phyloP scores from a whole-genome alignment of 2,888 invertebrate genomes.

The Pasiphila rectangulata region DNA sequence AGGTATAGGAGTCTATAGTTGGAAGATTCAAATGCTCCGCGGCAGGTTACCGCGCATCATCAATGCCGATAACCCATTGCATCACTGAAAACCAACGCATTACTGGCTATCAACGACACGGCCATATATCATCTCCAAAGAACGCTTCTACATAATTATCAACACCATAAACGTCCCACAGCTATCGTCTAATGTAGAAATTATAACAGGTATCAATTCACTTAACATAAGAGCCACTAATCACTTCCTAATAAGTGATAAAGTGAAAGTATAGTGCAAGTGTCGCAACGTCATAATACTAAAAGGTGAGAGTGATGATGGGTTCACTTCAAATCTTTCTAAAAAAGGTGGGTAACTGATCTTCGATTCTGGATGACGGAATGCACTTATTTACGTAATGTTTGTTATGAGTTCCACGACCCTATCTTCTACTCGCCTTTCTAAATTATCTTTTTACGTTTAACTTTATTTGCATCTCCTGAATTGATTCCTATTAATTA shows the following conservation, averaged over 20 bases:
- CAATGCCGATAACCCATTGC: background rate
- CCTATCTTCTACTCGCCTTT: too few relatives aligned
- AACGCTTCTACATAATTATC: slow-evolving; percentile 17
- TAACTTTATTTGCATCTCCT: too few relatives aligned
- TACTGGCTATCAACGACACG: background rate
- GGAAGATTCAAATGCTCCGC: too few relatives aligned
- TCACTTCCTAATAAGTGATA: slow-evolving; percentile 53
- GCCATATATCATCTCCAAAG: slow-evolving; percentile 13
- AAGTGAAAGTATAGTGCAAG: slow-evolving; percentile 49
- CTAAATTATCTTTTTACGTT: too few relatives aligned
- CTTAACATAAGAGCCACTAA: slow-evolving; percentile 31
- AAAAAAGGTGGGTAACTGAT: slow-evolving; percentile 1
- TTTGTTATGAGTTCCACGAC: too few relatives aligned
- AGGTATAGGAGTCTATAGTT: too few relatives aligned
- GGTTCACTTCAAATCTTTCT: background rate
- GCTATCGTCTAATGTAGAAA: slow-evolving; percentile 13
- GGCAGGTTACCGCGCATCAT: too few relatives aligned
- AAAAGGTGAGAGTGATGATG: slow-evolving; percentile 23
- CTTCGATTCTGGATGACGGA: too few relatives aligned
- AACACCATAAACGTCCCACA: slow-evolving; percentile 19
- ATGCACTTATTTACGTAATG: too few relatives aligned
- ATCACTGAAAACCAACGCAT: slow-evolving; percentile 7
- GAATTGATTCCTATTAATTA: too few relatives aligned
- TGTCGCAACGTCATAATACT: slow-evolving; percentile 36
- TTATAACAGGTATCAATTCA: slow-evolving; percentile 20